Base-by-base conservation (phyloP, 1,140 invertebrate species). In the Tenebrio molitor region DNA sequence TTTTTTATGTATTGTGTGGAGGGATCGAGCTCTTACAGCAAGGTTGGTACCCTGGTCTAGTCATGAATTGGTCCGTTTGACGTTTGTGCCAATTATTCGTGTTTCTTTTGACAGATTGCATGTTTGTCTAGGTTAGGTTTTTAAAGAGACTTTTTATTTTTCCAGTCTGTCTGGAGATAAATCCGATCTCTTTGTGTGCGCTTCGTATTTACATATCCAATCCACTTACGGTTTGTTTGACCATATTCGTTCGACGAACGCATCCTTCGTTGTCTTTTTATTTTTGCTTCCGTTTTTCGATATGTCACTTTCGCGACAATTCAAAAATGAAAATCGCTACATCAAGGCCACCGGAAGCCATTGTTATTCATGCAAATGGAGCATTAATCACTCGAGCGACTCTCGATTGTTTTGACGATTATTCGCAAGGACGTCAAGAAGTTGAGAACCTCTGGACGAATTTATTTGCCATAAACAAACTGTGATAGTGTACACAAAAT, bases 1-100 rank as follows among this genome's bases (percentile, higher is more conserved):
- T 41, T 72, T 72, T 73, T 42, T 63, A 76, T 76, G 75, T 76
- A 74, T 72, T 76, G 75, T 50, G 39, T 74, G 62, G 71, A 76
- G 42, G 69, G 34, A 19, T 29, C 66, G 10, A 72, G 69, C 19
- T 42, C 69, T 64, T 76, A 72, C 46, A 58, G 69, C 41, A 76
- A 76, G 73, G 75, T 74, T 33, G 62, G 67, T 69, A n/a, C 12
- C n/a, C n/a, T n/a, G n/a, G n/a, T n/a, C n/a, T n/a, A n/a, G n/a
- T n/a, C n/a, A n/a, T n/a, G n/a, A n/a, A n/a, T n/a, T n/a, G n/a
- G n/a, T n/a, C n/a, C n/a, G n/a, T n/a, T n/a, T n/a, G n/a, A n/a
- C n/a, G n/a, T n/a, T n/a, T n/a, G n/a, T n/a, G n/a, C n/a, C n/a
- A 10, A 10, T 36, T 69, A 58, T 69, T 39, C 25, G 5, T 2